Conservation (phyloP, 2,113 vertebrate genomes). For the Lamprologus lemairii region DNA sequence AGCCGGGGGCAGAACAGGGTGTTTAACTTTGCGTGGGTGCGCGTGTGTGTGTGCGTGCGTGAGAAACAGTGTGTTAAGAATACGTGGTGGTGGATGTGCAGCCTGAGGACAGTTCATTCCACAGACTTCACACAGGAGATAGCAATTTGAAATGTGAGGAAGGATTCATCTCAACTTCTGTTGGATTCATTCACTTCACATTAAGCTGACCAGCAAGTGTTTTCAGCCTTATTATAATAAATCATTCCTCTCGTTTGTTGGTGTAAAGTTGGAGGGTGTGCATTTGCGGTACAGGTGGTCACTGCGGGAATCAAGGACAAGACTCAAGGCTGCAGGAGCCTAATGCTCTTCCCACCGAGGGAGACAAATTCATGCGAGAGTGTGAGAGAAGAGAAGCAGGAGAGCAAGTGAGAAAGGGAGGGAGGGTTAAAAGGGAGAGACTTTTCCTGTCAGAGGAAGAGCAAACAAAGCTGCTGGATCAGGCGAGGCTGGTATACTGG, state of each 20-base stretch:
- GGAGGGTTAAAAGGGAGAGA: background rate
- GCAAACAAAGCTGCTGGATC: constrained; percentile 43
- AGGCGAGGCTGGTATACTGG: constrained; percentile 1
- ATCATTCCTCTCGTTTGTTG: background rate
- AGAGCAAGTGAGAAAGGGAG: background rate
- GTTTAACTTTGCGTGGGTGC: background rate
- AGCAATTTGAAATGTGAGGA: constrained; percentile 4
- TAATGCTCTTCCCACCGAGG: background rate
- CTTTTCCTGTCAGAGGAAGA: constrained; percentile 28
- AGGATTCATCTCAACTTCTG: background rate
- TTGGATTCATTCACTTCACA: background rate
- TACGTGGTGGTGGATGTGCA: background rate
- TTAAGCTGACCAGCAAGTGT: background rate
- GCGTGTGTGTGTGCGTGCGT: background rate
- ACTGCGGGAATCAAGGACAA: background rate
- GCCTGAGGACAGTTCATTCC: background rate
- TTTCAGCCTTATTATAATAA: background rate
- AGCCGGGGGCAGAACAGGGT: background rate
- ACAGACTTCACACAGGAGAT: constrained; percentile 1
- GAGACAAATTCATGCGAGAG: background rate
- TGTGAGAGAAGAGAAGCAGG: background rate
- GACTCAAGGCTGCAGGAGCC: background rate
- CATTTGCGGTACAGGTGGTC: background rate
- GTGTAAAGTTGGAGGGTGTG: background rate
- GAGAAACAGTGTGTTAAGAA: background rate